Evolutionary conservation across 92 coral and sea anemone species (phyloP).

Genomic region (Diadumene lineata): DNA sequence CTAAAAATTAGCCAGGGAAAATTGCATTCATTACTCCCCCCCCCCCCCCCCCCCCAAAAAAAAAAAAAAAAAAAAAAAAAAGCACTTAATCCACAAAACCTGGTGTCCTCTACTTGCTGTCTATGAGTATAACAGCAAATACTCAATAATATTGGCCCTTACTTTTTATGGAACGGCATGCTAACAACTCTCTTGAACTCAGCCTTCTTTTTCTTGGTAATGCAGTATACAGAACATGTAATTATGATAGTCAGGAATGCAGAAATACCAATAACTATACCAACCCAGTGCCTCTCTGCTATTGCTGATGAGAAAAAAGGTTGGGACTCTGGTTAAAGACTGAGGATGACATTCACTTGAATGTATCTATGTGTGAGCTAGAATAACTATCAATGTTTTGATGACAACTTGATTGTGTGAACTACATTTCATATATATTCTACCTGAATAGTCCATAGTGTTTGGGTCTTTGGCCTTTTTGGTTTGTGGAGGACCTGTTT

Average conservation of each 20-base stretch:
- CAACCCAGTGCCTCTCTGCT: slow-evolving; percentile 69
- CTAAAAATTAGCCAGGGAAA: no score
- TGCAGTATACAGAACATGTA: slow-evolving; percentile 55
- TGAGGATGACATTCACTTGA: not conserved
- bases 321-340: not conserved
- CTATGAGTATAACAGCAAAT: not conserved
- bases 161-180: slow-evolving; percentile 75
- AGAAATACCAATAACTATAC: slow-evolving; percentile 53
- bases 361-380: no score
- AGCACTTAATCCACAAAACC: no score
- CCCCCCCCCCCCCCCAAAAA: no score
- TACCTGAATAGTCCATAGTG: slow-evolving; percentile 9
- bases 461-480: not conserved
- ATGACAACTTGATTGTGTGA: no score
- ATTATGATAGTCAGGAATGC: slow-evolving; percentile 57
- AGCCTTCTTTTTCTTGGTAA: slow-evolving; percentile 37
- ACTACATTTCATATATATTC: no score
- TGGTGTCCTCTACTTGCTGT: no score
- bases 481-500: not conserved
- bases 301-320: slow-evolving; percentile 18
- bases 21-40: no score
- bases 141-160: slow-evolving; percentile 16
- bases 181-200: slow-evolving; percentile 60
- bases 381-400: no score
- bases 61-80: no score